Conservation (phyloP, 2,113 vertebrate species). For the Dipodomys ordii region DNA sequence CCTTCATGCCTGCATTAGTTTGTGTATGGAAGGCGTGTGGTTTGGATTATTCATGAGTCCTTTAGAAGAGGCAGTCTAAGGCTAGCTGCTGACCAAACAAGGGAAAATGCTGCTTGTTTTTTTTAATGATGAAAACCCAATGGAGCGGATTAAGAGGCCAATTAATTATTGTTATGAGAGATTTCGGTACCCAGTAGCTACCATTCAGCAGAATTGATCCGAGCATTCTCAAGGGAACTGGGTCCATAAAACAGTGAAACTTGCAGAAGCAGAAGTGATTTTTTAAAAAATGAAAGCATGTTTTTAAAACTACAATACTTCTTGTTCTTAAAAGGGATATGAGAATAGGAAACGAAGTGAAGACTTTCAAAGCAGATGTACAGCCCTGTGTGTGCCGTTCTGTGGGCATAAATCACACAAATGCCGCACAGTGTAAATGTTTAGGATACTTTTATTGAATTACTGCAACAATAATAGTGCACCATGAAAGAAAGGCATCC, state of each 20-base stretch:
- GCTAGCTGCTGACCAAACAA: slow-evolving; percentile 37
- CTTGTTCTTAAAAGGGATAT: slow-evolving; percentile 58
- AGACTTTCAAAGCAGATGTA: slow-evolving; percentile 58
- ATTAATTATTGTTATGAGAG: slow-evolving; percentile 36
- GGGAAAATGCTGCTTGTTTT: slow-evolving; percentile 32
- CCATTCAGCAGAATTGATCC: slow-evolving; percentile 50
- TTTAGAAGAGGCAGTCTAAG: slow-evolving; percentile 29
- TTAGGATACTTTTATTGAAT: slow-evolving; percentile 63
- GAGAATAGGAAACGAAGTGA: slow-evolving; percentile 20
- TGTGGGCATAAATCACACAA: not conserved
- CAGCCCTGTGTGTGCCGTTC: not conserved
- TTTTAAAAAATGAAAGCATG: not conserved
- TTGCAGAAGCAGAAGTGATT: slow-evolving; percentile 13
- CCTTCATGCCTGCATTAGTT: not conserved
- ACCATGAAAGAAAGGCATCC: slow-evolving; percentile 51
- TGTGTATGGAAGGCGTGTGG: not conserved
- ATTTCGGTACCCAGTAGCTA: slow-evolving; percentile 30
- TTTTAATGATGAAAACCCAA: slow-evolving; percentile 22
- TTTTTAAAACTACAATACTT: slow-evolving; percentile 25
- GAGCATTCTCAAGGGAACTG: not conserved
- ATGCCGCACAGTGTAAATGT: slow-evolving; percentile 44
- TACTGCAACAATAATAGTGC: slow-evolving; percentile 56
- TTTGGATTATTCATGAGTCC: not conserved
- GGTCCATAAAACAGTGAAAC: slow-evolving; percentile 37
- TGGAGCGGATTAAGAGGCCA: not conserved